Evolutionary conservation across 2,113 vertebrate genomes (phyloP).

Genomic region (Lycocorax pyrrhopterus): DNA sequence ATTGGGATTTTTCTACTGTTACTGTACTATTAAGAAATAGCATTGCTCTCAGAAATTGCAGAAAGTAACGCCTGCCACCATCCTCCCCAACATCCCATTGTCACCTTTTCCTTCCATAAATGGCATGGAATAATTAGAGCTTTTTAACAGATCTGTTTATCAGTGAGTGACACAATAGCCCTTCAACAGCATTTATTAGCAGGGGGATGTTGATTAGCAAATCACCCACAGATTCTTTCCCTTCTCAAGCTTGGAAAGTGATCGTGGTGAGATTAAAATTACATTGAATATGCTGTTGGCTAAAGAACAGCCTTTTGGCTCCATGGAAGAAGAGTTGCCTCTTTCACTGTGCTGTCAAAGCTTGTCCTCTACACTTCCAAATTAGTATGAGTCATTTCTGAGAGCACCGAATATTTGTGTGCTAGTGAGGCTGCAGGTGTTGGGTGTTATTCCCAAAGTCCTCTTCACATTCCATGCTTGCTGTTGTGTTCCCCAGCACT

Average conservation of each 20-base stretch:
- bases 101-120: not conserved
- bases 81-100: not conserved
- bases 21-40: not conserved
- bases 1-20: not conserved
- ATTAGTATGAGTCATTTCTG: not conserved
- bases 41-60: not conserved
- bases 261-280: not conserved
- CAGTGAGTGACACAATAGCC: not conserved
- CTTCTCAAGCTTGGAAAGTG: not conserved
- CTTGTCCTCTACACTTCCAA: not conserved
- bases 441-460: not conserved
- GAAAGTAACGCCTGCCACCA: rapidly evolving
- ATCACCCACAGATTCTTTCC: not conserved
- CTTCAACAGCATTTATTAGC: not conserved
- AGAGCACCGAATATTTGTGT: not conserved
- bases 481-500: not conserved
- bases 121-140: not conserved
- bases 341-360: not conserved
- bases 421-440: not conserved
- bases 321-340: not conserved
- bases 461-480: not conserved
- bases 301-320: not conserved
- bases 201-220: not conserved
- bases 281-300: not conserved
- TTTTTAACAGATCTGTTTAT: not conserved